A percentile compares a stretch with the other conserved stretches of the same genome.
These are phyloP conservation scores for Tubulanus polymorphus DNA, from an alignment of 2,888 invertebrate species.

Conservation along the genomic window DNA sequence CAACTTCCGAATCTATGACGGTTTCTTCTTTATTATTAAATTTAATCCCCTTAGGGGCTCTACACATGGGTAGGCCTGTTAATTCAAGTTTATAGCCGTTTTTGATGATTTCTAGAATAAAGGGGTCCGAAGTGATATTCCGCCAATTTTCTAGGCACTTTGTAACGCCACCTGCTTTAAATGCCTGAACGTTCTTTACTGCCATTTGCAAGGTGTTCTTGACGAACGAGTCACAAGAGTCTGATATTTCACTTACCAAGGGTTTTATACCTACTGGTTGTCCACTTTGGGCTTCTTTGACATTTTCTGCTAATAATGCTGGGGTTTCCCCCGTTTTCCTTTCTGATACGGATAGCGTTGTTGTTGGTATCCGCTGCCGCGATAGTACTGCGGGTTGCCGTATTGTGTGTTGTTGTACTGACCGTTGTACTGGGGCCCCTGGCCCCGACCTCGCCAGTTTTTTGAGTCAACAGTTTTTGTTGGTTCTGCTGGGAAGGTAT, in stretches of 20 bases:
- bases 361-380: not conserved
- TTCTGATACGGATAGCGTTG: not conserved
- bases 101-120: not conserved
- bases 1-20: conserved; percentile 11
- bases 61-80: too few relatives aligned
- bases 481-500: too few relatives aligned
- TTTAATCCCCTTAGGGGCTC: too few relatives aligned
- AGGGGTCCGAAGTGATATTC: not conserved
- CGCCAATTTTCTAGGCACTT: not conserved
- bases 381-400: too few relatives aligned
- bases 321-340: not conserved
- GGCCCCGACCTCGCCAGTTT: not conserved
- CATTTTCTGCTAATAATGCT: not conserved
- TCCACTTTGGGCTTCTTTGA: too few relatives aligned
- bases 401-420: too few relatives aligned
- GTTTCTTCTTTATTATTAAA: conserved; percentile 4
- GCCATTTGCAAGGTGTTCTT: not conserved
- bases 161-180: not conserved
- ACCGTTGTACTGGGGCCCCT: too few relatives aligned
- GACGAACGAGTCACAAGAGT: not conserved
- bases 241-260: too few relatives aligned
- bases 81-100: too few relatives aligned
- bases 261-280: too few relatives aligned
- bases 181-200: not conserved
- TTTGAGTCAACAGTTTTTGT: too few relatives aligned